phyloP scores from a whole-genome alignment of 2,888 invertebrate species.

The Epistrophe eligans region DNA sequence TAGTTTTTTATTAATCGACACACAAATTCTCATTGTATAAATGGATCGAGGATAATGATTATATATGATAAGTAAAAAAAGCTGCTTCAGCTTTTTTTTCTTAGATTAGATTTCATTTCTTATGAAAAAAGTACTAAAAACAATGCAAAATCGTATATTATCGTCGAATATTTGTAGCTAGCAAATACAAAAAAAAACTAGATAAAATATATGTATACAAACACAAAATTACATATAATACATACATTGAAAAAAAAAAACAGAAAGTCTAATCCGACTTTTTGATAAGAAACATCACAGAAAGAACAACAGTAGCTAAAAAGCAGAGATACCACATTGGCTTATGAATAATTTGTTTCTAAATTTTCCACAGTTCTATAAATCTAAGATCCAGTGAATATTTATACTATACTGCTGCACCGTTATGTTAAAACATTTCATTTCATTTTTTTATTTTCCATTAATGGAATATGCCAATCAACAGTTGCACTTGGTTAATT shows the following conservation, averaged over 20 bases:
- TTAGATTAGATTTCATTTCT: constrained; percentile 30
- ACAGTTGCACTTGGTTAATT: too few species aligned
- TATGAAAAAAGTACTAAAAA: constrained; percentile 39
- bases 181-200: constrained; percentile 41
- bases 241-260: neutral
- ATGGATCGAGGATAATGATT: constrained; percentile 36
- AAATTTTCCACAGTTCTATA: constrained; percentile 45
- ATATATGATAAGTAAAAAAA: constrained; percentile 21
- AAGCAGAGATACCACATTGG: constrained; percentile 55
- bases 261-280: constrained; percentile 36
- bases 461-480: neutral
- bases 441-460: neutral
- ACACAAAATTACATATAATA: constrained; percentile 31
- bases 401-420: neutral
- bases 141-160: constrained; percentile 57
- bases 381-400: constrained; percentile 18
- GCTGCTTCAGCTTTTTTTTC: constrained; percentile 53
- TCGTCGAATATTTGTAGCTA: constrained; percentile 71
- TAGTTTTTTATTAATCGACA: constrained; percentile 18
- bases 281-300: constrained; percentile 61
- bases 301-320: constrained; percentile 74
- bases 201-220: constrained; percentile 38
- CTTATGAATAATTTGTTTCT: constrained; percentile 67
- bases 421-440: neutral
- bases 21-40: constrained; percentile 52